These are phyloP conservation scores for Hemistola chrysoprasaria DNA, from an alignment of 2,888 invertebrate genomes.

Conservation along the genomic window DNA sequence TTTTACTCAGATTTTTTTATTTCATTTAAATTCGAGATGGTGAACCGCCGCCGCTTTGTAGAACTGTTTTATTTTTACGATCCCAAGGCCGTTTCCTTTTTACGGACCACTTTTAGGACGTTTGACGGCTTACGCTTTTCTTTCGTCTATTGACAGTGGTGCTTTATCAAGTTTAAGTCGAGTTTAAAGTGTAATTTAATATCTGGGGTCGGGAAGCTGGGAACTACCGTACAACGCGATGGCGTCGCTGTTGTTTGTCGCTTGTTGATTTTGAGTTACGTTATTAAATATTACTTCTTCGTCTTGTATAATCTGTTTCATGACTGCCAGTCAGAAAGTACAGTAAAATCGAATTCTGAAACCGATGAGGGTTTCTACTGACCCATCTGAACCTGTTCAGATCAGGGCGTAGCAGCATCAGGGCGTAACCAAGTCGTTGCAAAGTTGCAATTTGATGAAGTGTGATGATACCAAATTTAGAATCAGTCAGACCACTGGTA, in stretches of 20 bases:
- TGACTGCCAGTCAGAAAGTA: no score
- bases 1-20: slow-evolving; percentile 61
- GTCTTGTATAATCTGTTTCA: no score
- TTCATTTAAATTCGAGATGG: slow-evolving; percentile 51
- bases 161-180: slow-evolving; percentile 28
- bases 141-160: slow-evolving; percentile 29
- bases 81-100: slow-evolving; percentile 30
- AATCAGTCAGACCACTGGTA: no score
- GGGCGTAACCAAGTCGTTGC: no score
- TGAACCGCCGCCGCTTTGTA: slow-evolving; percentile 29
- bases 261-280: background rate
- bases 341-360: no score
- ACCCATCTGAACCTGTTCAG: no score
- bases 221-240: no score
- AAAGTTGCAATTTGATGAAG: no score
- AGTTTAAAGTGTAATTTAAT: slow-evolving; percentile 24
- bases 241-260: slow-evolving; percentile 4
- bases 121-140: slow-evolving; percentile 27
- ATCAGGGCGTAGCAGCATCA: no score
- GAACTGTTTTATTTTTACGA: slow-evolving; percentile 30
- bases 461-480: no score
- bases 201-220: slow-evolving; percentile 14
- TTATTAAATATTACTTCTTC: no score
- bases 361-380: no score
- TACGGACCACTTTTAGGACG: slow-evolving; percentile 26